Percentiles rank a stretch among this genome's conserved stretches.
phyloP scores from a whole-genome alignment of 1,140 invertebrate species.

The Zaprionus capensis region DNA sequence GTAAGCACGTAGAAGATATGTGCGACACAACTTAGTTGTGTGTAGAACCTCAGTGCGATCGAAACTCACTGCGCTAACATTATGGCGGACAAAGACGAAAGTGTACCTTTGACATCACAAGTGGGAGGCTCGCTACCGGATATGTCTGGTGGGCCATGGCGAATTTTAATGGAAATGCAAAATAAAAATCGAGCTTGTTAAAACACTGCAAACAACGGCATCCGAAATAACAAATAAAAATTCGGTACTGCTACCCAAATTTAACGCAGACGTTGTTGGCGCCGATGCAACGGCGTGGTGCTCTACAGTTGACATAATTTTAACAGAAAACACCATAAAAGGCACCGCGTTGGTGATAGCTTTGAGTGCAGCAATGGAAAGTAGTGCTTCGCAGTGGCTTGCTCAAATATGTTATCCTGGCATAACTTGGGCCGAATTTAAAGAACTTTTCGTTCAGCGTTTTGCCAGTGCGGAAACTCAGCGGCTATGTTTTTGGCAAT shows the following conservation, averaged over 20 bases:
- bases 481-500: no score
- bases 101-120: not conserved
- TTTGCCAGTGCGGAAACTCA: not conserved
- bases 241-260: slow-evolving; percentile 25
- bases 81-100: not conserved
- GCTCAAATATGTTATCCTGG: slow-evolving; percentile 24
- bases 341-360: slow-evolving; percentile 19
- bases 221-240: slow-evolving; percentile 13
- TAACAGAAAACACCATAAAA: not conserved
- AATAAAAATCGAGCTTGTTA: slow-evolving; percentile 6
- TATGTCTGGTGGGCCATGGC: no score
- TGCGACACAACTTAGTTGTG: not conserved
- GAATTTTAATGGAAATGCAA: not conserved
- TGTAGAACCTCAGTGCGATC: not conserved
- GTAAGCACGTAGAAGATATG: not conserved
- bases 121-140: no score
- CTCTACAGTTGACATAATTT: slow-evolving; percentile 10
- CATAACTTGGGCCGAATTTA: slow-evolving; percentile 22
- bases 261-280: slow-evolving; percentile 39
- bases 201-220: slow-evolving; percentile 8
- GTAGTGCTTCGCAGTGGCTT: slow-evolving; percentile 36
- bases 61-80: not conserved
- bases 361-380: slow-evolving; percentile 27
- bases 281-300: slow-evolving; percentile 24
- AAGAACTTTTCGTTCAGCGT: slow-evolving; percentile 10